phyloP scores from a whole-genome alignment of 1,140 invertebrate genomes.

The Camponotus floridanus region DNA sequence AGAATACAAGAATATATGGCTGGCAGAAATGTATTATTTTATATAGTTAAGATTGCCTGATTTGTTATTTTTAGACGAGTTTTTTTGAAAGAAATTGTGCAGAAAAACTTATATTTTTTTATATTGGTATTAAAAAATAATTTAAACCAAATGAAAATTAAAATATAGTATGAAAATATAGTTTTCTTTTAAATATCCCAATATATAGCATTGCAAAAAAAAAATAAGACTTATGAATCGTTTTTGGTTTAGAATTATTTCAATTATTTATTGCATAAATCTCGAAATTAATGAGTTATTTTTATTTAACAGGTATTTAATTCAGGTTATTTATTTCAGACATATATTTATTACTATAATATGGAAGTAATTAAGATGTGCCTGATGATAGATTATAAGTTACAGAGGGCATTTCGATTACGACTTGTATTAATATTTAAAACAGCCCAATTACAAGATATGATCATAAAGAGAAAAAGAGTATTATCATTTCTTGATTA shows the following conservation, averaged over 20 bases:
- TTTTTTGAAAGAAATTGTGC: constrained; percentile 50
- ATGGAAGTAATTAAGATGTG: constrained; percentile 68
- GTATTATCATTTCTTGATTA: constrained; percentile 48
- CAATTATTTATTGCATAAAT: constrained; percentile 55
- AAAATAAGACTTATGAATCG: constrained; percentile 31
- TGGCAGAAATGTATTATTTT: constrained; percentile 74
- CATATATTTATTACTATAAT: constrained; percentile 43
- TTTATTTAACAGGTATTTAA: constrained; percentile 11
- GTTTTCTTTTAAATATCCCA: constrained; percentile 27
- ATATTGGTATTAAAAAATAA: constrained; percentile 48
- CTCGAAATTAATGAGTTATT: constrained; percentile 7
- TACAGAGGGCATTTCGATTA: constrained; percentile 71
- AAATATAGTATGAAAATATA: constrained; percentile 12
- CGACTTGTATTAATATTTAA: constrained; percentile 62
- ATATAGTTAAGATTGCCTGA: constrained; percentile 74
- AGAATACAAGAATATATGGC: constrained; percentile 50
- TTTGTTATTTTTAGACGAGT: constrained; percentile 69
- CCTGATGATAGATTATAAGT: constrained; percentile 74
- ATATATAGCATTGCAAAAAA: constrained; percentile 17
- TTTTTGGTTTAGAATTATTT: constrained; percentile 35
- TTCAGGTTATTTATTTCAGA: constrained; percentile 31
- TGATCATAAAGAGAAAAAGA: neutral
- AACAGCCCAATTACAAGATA: constrained; percentile 54
- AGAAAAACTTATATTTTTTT: constrained; percentile 56
- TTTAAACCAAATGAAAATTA: constrained; percentile 44